These are phyloP conservation scores for Eublepharis macularius DNA, from an alignment of 2,113 vertebrate species.

Conservation along the genomic window DNA sequence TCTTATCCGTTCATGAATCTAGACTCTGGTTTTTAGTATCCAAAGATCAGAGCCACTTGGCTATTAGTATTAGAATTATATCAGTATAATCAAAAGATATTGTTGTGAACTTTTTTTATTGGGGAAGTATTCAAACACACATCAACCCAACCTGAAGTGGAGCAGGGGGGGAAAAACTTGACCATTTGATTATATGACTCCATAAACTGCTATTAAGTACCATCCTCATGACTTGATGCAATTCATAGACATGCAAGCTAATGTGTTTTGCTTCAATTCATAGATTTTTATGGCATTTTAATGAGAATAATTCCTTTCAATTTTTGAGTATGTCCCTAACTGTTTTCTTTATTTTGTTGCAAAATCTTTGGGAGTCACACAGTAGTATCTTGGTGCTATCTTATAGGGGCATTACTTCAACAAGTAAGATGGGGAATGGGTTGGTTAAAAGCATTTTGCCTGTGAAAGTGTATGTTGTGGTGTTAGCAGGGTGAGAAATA, in stretches of 20 bases:
- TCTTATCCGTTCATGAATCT: too few relatives aligned
- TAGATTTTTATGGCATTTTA: not conserved
- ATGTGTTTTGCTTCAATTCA: not conserved
- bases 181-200: not conserved
- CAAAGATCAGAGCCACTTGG: too few relatives aligned
- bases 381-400: too few relatives aligned
- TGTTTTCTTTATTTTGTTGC: too few relatives aligned
- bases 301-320: not conserved
- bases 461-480: not conserved
- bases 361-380: too few relatives aligned
- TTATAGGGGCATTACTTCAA: not conserved
- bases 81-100: too few relatives aligned
- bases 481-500: fast-evolving
- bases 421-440: too few relatives aligned
- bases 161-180: too few relatives aligned
- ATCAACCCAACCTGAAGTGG: not conserved
- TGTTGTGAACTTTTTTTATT: too few relatives aligned
- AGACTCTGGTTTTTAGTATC: too few relatives aligned
- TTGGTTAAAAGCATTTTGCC: not conserved
- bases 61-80: too few relatives aligned
- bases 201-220: not conserved
- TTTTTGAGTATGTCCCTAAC: not conserved
- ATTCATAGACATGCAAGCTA: not conserved
- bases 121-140: not conserved
- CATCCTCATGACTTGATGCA: too few relatives aligned